Evolutionary conservation across 1,140 invertebrate species (phyloP), one percentile per base, ranked within the genome.

Genomic region (Drosophila willistoni): DNA sequence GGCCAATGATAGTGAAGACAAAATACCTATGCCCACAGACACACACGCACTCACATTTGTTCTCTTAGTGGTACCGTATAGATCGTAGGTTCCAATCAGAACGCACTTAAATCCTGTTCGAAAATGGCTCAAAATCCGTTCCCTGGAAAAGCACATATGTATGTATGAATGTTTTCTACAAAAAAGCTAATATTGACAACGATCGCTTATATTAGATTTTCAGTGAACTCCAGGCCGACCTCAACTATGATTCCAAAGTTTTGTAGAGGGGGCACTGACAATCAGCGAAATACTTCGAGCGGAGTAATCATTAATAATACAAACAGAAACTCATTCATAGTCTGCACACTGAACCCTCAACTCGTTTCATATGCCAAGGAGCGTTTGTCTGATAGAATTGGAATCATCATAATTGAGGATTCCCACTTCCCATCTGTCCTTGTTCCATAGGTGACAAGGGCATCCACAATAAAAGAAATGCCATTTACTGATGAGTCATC

Each of bases 401-500:
- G 72, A 81, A 77, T 81, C 77, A 76, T 76, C 67, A 85, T 85
- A 81, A 75, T 85, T 77, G 77, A 72, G 72, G 68, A 59, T 72
- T 57, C 70, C 44, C 13, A 22, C 17, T 22, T 14, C 44, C 44
- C 44, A 47, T 47, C 44, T 64, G 41, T 14, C 10, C 36, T 34
- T 14, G 9, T 39, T 54, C 39, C 64, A 78, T 73, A 90, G 78
- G 81, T 90, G 81, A 85, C 80, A 63, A 68, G 62, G 74, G 56
- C 56, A 19, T 41, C 44, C 59, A 68, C 71, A 89, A 91, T 90
- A 90, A 90, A 90, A 90, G 87, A 86, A 90, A 90, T 90, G 81
- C 78, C 81, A 84, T 89, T 81, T 90, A 80, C 81, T 90, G 87
- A 90, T 90, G 87, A 90, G 68, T 90, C 89, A 90, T 90, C 87